Evolutionary conservation across 2,888 invertebrate species (phyloP).

Genomic region (Caenorhabditis wallacei): DNA sequence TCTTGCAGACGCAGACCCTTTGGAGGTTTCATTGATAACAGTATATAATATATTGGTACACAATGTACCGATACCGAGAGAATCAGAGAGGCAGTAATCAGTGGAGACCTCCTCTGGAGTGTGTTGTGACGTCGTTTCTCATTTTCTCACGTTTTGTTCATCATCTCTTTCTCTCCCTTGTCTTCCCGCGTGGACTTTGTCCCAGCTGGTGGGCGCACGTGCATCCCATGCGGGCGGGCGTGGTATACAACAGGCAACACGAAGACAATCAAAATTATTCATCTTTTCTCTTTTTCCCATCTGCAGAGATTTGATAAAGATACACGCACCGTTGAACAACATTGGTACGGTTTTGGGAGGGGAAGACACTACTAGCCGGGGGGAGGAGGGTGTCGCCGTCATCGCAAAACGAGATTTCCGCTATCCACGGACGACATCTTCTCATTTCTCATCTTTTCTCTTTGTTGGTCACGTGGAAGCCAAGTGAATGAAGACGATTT

Average conservation of each 20-base stretch:
- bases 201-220: conserved; percentile 58
- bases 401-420: conserved; percentile 57
- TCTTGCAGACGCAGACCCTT: conserved; percentile 52
- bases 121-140: conserved; percentile 59
- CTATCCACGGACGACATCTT: conserved; percentile 16
- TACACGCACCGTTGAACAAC: conserved; percentile 43
- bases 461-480: conserved; percentile 52
- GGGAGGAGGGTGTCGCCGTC: conserved; percentile 3
- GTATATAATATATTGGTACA: conserved; percentile 42
- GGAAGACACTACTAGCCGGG: conserved; percentile 4
- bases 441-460: conserved; percentile 41
- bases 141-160: conserved; percentile 56
- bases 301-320: conserved; percentile 45
- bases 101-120: conserved; percentile 3
- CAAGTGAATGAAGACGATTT: conserved; percentile 29
- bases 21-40: conserved; percentile 51
- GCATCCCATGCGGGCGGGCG: conserved; percentile 59
- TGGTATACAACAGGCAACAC: conserved; percentile 40
- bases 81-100: conserved; percentile 17
- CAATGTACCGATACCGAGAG: conserved; percentile 45
- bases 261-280: conserved; percentile 53
- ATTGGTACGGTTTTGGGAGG: conserved; percentile 31
- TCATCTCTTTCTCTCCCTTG: conserved; percentile 9
- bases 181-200: conserved; percentile 64
- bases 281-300: conserved; percentile 18